phyloP scores from a whole-genome alignment of 1,140 invertebrate genomes.

The Zeugodacus cucurbitae region DNA sequence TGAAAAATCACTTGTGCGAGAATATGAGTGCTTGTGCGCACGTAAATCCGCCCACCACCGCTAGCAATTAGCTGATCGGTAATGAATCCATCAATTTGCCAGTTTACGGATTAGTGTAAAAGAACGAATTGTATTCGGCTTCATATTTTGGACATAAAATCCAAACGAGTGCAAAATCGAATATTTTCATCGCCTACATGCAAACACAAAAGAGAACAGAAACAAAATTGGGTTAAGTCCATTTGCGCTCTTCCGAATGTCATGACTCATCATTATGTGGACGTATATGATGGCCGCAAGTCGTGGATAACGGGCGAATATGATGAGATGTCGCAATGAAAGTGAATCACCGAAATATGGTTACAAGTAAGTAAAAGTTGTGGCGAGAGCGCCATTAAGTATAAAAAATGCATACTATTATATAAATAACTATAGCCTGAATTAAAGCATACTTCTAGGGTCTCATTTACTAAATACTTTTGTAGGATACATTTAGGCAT shows the following conservation, averaged over 20 bases:
- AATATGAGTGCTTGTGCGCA: too few species aligned
- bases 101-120: background rate
- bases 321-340: slow-evolving; percentile 60
- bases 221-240: background rate
- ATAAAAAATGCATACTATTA: background rate
- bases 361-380: slow-evolving; percentile 57
- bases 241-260: slow-evolving; percentile 21
- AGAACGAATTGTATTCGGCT: background rate
- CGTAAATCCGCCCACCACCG: background rate
- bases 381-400: background rate
- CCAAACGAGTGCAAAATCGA: background rate
- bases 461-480: too few species aligned
- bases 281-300: slow-evolving; percentile 71
- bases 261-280: slow-evolving; percentile 67
- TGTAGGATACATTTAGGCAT: too few species aligned
- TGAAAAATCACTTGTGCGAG: background rate
- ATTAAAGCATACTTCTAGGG: too few species aligned
- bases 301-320: slow-evolving; percentile 68
- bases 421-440: too few species aligned
- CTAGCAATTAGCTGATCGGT: background rate
- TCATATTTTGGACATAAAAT: background rate
- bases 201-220: background rate
- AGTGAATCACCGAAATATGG: slow-evolving; percentile 64
- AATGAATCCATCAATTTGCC: background rate
- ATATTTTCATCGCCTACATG: background rate